Conservation (phyloP, 2,888 invertebrate genomes). For the Caradrina kadenii region DNA sequence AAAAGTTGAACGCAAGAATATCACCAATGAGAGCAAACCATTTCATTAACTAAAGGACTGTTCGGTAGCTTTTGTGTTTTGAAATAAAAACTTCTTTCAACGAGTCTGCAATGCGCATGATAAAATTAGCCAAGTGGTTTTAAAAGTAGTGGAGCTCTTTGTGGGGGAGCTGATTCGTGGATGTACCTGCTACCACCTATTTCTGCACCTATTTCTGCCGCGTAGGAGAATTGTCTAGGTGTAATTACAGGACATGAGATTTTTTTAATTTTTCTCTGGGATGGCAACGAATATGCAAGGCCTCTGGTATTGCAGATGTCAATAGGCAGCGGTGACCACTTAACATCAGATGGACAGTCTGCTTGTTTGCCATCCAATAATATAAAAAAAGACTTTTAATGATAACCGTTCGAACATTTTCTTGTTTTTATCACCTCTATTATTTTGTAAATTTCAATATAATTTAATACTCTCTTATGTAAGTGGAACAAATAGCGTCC, state of each 20-base stretch:
- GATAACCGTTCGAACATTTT: conserved; percentile 11
- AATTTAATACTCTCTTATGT: background rate
- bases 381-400: conserved; percentile 22
- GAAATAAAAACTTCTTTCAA: conserved; percentile 50
- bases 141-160: no score
- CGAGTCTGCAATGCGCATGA: conserved; percentile 52
- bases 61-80: conserved; percentile 43
- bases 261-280: no score
- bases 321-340: no score
- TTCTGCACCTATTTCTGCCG: no score
- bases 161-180: no score
- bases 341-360: no score
- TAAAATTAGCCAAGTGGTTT: conserved; percentile 37
- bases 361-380: no score
- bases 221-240: no score
- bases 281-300: no score
- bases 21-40: conserved; percentile 30
- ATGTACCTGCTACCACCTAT: no score
- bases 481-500: background rate
- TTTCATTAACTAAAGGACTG: conserved; percentile 40
- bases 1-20: conserved; percentile 31
- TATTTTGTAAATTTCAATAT: background rate
- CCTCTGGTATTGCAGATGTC: no score
- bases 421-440: background rate
- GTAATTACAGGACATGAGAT: no score